Base-by-base conservation (phyloP, 1,140 invertebrate genomes). In the Drosophila triauraria region DNA sequence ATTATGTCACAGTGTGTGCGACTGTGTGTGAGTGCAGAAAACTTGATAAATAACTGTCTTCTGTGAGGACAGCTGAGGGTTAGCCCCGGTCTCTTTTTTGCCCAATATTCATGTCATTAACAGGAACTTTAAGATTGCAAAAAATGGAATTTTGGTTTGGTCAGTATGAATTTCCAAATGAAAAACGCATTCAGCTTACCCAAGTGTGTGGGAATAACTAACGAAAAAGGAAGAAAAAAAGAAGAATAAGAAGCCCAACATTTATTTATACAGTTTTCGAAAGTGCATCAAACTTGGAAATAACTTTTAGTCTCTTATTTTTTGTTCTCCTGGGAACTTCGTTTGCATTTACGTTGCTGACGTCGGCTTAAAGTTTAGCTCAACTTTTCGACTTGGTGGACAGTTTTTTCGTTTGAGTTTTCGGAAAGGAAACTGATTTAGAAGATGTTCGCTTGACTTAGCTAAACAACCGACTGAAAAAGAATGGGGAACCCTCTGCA, bases 381-480 rank as follows among this genome's bases (percentile, higher is more conserved):
- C 40, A 82, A 87, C 75, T 79, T 72, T 82, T 56, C 38, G 48
- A 80, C 75, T 61, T 79, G 56, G 51, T 72, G 76, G 84, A 86
- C 80, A 86, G 75, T 82, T 79, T 54, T 69, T 76, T 71, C 65
- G 50, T 79, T 64, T 59, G 70, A 54, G 47, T 68, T 40, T 44
- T 64, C 48, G 51, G 38, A 67, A 69, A 69, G 75, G 43, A 77
- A 83, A 72, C 75, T 72, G 75, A 80, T 83, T 83, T 77, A 67
- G 70, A 86, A 81, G 54, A 50, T 68, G 61, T 46, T 51, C 40
- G 65, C 51, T 63, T 58, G 71, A 75, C 65, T 72, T 72, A 43
- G 70, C 59, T 61, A 69, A 72, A 60, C 81, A 75, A 75, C 51
- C 38, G 38, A 62, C 23, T 42, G 23, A 43, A 60, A 35, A 43